These are phyloP conservation scores for Theropithecus gelada DNA, from an alignment of 2,113 vertebrate genomes.

Conservation along the genomic window DNA sequence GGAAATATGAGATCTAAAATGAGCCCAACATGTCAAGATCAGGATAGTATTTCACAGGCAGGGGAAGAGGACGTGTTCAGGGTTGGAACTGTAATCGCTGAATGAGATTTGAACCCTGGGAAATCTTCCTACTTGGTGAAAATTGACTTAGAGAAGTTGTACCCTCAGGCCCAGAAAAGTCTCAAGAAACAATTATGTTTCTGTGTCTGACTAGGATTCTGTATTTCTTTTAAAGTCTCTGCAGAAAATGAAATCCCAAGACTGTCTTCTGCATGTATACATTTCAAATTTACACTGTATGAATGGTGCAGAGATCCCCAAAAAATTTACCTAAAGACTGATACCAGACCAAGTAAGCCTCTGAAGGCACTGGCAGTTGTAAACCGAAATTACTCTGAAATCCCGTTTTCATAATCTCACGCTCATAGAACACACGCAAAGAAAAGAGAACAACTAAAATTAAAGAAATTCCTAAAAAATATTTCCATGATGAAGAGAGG, in stretches of 20 bases:
- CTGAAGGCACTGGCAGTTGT: neutral
- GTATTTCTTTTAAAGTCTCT: neutral
- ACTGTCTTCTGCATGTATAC: neutral
- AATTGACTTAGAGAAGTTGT: neutral
- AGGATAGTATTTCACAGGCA: neutral
- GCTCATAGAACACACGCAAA: neutral
- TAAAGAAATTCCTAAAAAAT: neutral
- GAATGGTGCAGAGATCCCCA: neutral
- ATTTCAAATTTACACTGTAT: neutral
- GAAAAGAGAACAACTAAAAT: neutral
- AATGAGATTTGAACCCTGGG: neutral
- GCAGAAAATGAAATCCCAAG: neutral
- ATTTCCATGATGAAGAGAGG: neutral
- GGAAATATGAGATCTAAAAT: neutral
- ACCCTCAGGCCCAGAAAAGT: neutral
- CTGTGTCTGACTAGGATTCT: neutral
- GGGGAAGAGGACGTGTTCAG: neutral
- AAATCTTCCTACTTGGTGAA: neutral
- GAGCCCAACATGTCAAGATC: neutral
- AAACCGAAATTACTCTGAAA: neutral
- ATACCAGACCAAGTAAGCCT: neutral
- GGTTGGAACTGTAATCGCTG: neutral
- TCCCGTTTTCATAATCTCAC: neutral
- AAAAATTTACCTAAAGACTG: neutral
- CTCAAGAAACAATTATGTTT: neutral